A percentile compares a stretch with the other conserved stretches of the same genome.
phyloP scores from a whole-genome alignment of 2,797 vertebrate genomes.

The Bradypodion pumilum region DNA sequence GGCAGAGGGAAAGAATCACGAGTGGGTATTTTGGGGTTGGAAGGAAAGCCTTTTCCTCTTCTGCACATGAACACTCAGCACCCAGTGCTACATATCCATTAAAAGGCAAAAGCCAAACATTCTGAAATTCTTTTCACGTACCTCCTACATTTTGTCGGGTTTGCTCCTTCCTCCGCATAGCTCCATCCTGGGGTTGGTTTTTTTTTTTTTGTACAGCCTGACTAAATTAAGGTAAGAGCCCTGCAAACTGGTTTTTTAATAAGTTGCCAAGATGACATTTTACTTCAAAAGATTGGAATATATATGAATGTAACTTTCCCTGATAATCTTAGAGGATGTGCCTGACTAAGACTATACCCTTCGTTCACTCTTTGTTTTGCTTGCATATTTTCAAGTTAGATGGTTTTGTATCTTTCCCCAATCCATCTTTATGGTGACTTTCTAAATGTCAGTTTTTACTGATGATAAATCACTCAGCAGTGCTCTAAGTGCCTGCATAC shows the following conservation, averaged over 20 bases:
- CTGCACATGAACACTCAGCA: neutral
- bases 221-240: neutral
- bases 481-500: constrained; percentile 21
- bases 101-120: neutral
- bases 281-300: neutral
- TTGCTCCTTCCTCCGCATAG: neutral
- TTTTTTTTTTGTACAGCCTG: neutral
- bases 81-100: neutral
- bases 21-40: neutral
- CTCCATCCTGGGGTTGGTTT: too few species aligned
- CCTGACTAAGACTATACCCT: neutral
- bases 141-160: neutral
- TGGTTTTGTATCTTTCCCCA: neutral
- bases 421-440: neutral
- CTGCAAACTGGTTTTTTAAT: neutral
- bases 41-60: neutral
- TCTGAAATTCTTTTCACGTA: neutral
- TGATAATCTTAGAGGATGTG: neutral
- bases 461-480: constrained; percentile 18
- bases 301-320: neutral
- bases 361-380: constrained; percentile 19
- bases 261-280: neutral
- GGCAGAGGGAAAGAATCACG: too few species aligned
- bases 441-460: neutral
- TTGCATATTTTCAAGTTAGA: constrained; percentile 27